A percentile compares a stretch with the other conserved stretches of the same genome.
phyloP scores from a whole-genome alignment of 2,113 vertebrate species.

The Microcebus jonahi region DNA sequence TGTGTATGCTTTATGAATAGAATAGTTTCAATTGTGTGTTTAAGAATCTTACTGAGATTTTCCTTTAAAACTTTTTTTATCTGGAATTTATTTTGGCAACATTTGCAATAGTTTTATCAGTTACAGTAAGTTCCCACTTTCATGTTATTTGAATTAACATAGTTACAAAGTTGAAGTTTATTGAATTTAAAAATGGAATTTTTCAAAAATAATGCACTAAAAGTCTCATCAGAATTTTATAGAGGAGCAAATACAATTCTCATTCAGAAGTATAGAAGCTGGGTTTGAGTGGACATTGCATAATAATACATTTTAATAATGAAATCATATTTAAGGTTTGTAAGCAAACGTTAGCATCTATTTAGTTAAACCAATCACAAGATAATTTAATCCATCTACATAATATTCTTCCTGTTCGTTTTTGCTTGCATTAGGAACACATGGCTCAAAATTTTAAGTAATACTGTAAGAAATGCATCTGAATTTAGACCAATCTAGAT shows the following conservation, averaged over 20 bases:
- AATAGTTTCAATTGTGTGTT: background rate
- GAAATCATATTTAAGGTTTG: background rate
- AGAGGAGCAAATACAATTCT: background rate
- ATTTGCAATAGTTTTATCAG: background rate
- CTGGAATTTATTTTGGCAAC: conserved; percentile 9
- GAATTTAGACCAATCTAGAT: background rate
- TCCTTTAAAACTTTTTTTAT: background rate
- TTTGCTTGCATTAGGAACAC: background rate
- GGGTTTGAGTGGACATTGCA: background rate
- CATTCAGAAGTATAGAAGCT: background rate
- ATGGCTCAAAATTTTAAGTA: background rate
- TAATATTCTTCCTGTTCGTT: background rate
- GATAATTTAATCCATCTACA: background rate
- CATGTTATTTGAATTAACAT: background rate
- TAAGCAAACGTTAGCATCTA: background rate
- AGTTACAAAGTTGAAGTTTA: background rate
- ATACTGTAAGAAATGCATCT: background rate
- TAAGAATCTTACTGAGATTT: background rate
- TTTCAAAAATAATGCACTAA: background rate
- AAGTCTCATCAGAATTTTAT: background rate
- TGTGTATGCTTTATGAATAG: background rate
- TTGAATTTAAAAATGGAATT: background rate
- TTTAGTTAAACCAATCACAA: background rate
- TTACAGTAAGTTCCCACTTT: background rate
- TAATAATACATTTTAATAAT: conserved; percentile 20